phyloP scores from a whole-genome alignment of 2,888 invertebrate genomes.

The Orthosia gothica region DNA sequence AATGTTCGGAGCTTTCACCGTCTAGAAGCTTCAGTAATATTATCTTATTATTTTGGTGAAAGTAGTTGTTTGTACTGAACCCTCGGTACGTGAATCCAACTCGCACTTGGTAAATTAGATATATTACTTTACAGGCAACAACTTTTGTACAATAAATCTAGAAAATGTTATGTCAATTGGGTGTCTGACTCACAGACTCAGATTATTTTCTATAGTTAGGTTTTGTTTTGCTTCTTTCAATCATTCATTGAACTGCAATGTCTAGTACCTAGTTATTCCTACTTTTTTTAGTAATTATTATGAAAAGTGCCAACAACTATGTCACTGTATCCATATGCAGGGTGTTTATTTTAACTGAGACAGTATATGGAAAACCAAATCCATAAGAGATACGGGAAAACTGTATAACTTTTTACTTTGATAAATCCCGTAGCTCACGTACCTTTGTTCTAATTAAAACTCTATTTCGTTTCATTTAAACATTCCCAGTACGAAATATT shows the following conservation, averaged over 20 bases:
- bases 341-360: not conserved
- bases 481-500: not conserved
- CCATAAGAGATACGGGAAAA: not conserved
- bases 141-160: no score
- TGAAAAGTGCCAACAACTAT: not conserved
- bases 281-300: not conserved
- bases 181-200: no score
- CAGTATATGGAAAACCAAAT: not conserved
- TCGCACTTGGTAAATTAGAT: no score
- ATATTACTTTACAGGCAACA: no score
- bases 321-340: not conserved
- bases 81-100: no score
- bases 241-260: not conserved
- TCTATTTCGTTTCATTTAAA: not conserved
- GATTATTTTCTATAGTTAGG: no score
- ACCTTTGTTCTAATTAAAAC: not conserved
- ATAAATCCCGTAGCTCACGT: not conserved
- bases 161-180: no score
- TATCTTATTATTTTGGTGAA: no score
- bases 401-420: not conserved
- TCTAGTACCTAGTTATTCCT: not conserved
- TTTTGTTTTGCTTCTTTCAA: no score
- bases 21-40: no score
- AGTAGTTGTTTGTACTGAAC: no score
- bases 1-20: no score